Conservation (phyloP, 37 sponge, comb jelly and placozoan species). For the Aplysina aerophoba region DNA sequence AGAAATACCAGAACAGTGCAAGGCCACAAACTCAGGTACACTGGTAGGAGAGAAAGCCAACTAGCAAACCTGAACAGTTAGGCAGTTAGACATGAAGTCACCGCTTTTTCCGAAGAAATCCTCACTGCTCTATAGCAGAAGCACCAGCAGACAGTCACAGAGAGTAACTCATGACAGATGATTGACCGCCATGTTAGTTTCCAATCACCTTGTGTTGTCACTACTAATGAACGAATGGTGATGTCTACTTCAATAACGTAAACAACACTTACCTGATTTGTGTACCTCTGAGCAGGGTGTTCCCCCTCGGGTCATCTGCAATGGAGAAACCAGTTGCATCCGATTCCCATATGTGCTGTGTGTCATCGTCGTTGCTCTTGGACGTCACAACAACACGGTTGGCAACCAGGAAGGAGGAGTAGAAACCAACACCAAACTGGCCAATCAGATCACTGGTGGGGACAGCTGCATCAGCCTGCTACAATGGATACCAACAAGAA, state of each 20-base stretch:
- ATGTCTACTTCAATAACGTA: neutral
- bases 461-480: conserved; percentile 31
- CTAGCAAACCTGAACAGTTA: no score
- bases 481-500: neutral
- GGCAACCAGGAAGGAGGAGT: conserved; percentile 97
- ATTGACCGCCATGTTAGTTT: no score
- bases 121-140: no score
- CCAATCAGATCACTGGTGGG: conserved; percentile 92
- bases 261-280: conserved; percentile 68
- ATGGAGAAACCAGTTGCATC: conserved; percentile 86
- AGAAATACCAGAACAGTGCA: no score
- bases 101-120: no score
- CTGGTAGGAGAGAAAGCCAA: no score
- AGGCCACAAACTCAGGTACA: no score
- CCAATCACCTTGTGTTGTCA: neutral
- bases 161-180: no score
- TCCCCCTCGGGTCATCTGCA: conserved; percentile 89
- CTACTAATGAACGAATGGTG: neutral
- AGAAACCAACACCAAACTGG: conserved; percentile 99
- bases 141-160: no score
- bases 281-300: conserved; percentile 92
- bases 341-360: conserved; percentile 96
- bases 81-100: no score
- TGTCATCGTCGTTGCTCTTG: conserved; percentile 92
- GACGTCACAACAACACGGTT: conserved; percentile 96